Conservation (phyloP, 2,797 vertebrate genomes). For the Cyclopterus lumpus region DNA sequence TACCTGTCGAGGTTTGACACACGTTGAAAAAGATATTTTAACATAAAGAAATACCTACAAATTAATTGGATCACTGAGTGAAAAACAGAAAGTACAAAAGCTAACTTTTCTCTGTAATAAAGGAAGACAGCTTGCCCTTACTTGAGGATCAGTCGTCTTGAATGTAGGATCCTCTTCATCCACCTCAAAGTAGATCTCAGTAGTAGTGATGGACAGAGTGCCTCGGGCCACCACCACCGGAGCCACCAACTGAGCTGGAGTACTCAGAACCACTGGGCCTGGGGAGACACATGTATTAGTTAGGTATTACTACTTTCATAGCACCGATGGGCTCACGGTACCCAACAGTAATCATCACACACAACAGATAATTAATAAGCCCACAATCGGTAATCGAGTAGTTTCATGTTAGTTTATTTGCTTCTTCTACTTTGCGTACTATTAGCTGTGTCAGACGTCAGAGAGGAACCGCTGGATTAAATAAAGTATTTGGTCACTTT, state of each 20-base stretch:
- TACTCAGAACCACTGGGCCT: conserved; percentile 98
- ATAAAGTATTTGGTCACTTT: conserved; percentile 5
- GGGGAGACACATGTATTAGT: not conserved
- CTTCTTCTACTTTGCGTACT: conserved; percentile 15
- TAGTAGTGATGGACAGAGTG: conserved; percentile 97
- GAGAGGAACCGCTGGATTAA: conserved; percentile 15
- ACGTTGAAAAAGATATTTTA: not conserved
- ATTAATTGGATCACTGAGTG: not conserved
- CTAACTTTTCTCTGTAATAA: not conserved
- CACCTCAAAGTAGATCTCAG: conserved; percentile 99
- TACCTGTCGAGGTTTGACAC: conserved; percentile 81
- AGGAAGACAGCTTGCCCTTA: conserved; percentile 66
- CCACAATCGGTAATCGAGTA: conserved; percentile 6
- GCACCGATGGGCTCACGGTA: not conserved
- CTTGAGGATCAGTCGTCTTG: conserved; percentile 94
- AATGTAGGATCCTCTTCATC: conserved; percentile 95
- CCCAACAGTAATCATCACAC: conserved; percentile 30
- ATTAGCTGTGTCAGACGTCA: not conserved
- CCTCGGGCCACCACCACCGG: conserved; percentile 96
- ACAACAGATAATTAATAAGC: not conserved
- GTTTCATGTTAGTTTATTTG: conserved; percentile 45
- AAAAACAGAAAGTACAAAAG: not conserved
- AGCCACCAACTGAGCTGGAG: conserved; percentile 95
- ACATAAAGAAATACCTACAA: not conserved
- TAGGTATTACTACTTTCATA: not conserved